These are phyloP conservation scores for Octodon degus DNA, from an alignment of 2,113 vertebrate genomes.

Conservation along the genomic window DNA sequence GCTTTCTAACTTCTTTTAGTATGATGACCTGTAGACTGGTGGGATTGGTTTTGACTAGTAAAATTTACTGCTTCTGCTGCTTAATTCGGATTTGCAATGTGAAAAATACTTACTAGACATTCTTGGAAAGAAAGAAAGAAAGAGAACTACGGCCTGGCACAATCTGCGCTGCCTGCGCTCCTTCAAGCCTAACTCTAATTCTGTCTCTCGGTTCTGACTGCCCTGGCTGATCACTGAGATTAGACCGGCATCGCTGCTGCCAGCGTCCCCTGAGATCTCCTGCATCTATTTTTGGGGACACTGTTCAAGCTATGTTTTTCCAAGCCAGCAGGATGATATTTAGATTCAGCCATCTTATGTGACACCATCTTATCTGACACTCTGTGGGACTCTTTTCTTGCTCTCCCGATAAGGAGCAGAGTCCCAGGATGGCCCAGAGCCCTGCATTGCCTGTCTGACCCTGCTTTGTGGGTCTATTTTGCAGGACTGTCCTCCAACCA, in stretches of 20 bases:
- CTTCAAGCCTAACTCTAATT: not conserved
- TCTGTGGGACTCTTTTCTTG: not conserved
- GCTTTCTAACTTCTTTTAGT: conserved; percentile 61
- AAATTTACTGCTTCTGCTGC: conserved; percentile 70
- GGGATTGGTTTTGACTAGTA: conserved; percentile 48
- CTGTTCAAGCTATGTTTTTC: not conserved
- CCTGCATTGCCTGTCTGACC: not conserved
- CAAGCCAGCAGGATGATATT: not conserved
- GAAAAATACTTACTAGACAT: conserved; percentile 31
- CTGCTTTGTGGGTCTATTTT: not conserved
- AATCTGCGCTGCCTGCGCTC: not conserved
- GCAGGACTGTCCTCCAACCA: not conserved
- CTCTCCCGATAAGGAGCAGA: not conserved
- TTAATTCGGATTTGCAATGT: conserved; percentile 57
- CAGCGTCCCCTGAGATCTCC: not conserved
- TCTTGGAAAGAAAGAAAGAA: not conserved
- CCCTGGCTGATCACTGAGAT: not conserved
- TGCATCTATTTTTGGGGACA: not conserved
- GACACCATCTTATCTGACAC: not conserved
- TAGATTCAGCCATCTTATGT: not conserved
- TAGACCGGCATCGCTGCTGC: not conserved
- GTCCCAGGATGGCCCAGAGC: not conserved
- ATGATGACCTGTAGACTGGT: not conserved
- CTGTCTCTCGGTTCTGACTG: not conserved
- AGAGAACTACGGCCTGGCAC: not conserved